A percentile compares a stretch with the other conserved stretches of the same genome.
Conservation (phyloP, 1,140 invertebrate species). For the Tyrophagus putrescentiae region DNA sequence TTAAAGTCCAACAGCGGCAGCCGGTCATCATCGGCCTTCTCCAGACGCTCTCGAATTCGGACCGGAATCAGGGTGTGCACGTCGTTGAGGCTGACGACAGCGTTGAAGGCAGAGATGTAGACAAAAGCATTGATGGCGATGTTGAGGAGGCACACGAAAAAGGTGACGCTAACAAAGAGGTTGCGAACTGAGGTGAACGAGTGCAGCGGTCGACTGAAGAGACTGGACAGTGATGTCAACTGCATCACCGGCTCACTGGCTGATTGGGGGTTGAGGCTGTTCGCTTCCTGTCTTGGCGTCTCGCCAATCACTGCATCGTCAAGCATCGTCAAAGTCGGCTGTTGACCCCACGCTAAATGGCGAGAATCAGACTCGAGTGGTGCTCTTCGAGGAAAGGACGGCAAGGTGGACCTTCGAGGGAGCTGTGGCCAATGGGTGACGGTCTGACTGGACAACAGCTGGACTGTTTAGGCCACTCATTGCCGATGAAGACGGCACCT, state of each 20-base stretch:
- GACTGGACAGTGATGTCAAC: background rate
- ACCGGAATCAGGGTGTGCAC: too few species aligned
- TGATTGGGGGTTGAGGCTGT: too few species aligned
- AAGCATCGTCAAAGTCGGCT: background rate
- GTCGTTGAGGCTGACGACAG: too few species aligned
- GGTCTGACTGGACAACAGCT: too few species aligned
- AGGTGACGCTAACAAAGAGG: background rate
- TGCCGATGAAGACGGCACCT: background rate
- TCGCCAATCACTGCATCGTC: background rate
- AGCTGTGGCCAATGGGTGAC: too few species aligned
- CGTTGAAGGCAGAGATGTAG: background rate
- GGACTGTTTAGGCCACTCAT: background rate
- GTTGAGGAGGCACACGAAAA: background rate
- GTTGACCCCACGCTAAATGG: too few species aligned
- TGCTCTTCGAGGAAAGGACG: too few species aligned
- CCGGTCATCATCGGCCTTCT: too few species aligned
- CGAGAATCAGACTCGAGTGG: too few species aligned
- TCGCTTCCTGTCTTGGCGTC: too few species aligned
- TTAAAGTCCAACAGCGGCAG: background rate
- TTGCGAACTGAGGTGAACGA: background rate
- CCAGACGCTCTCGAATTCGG: background rate
- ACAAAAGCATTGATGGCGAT: background rate
- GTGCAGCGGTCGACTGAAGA: background rate
- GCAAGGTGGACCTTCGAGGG: too few species aligned
- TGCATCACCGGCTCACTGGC: background rate